Conservation (phyloP, 1,140 invertebrate genomes). For the Laupala kohalensis region DNA sequence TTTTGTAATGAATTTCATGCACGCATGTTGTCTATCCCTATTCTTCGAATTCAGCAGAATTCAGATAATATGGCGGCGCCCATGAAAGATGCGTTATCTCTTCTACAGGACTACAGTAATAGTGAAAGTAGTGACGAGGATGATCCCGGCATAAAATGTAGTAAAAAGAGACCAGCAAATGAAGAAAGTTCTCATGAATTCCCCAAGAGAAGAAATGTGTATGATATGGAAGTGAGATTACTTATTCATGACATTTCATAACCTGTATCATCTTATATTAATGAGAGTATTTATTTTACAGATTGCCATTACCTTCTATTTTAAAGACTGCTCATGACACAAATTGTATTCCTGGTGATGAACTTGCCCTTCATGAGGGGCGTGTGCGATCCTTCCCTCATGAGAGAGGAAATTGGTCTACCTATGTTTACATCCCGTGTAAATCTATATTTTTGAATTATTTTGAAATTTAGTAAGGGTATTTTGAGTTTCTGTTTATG, state of each 20-base stretch:
- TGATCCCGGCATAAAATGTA: background rate
- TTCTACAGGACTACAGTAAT: background rate
- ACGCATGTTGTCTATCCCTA: no score
- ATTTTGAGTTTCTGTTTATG: constrained; percentile 1
- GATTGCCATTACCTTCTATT: constrained; percentile 12
- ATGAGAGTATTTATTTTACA: no score
- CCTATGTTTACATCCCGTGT: constrained; percentile 58
- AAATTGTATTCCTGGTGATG: constrained; percentile 29
- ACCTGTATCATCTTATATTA: no score
- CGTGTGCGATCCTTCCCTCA: constrained; percentile 55
- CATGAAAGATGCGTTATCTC: background rate
- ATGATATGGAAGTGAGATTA: background rate
- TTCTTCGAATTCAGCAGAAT: background rate
- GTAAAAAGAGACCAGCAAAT: background rate
- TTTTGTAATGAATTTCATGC: no score
- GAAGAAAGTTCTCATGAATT: background rate
- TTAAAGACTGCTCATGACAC: background rate
- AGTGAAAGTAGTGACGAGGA: constrained; percentile 1
- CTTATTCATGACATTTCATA: no score
- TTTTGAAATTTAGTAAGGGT: constrained; percentile 16
- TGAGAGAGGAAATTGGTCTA: constrained; percentile 69
- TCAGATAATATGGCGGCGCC: background rate
- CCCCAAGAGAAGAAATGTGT: background rate
- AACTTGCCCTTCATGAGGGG: constrained; percentile 47
- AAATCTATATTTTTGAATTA: constrained; percentile 24